Conservation (phyloP, 1,140 invertebrate genomes). For the Parapsyche elsis region DNA sequence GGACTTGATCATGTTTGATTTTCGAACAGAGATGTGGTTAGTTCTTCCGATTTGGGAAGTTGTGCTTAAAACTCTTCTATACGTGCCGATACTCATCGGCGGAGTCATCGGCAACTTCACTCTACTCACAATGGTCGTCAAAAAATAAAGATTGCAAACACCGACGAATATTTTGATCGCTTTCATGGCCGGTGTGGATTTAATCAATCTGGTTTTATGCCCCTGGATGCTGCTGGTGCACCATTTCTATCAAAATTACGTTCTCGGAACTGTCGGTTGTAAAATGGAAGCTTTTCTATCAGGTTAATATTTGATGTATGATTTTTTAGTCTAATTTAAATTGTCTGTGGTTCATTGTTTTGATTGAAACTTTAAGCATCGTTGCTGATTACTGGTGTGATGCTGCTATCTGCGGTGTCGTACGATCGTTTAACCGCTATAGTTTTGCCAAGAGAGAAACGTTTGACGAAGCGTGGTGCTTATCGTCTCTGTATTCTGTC, state of each 20-base stretch:
- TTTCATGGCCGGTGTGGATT: conserved; percentile 82
- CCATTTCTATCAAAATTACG: conserved; percentile 80
- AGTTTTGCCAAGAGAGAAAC: conserved; percentile 75
- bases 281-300: conserved; percentile 76
- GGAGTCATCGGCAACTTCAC: conserved; percentile 79
- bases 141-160: conserved; percentile 76
- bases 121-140: conserved; percentile 75
- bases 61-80: conserved; percentile 70
- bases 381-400: conserved; percentile 77
- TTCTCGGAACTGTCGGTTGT: conserved; percentile 76
- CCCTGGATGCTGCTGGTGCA: conserved; percentile 77
- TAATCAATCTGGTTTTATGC: conserved; percentile 79
- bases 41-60: conserved; percentile 70
- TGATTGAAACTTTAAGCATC: conserved; percentile 62
- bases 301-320: conserved; percentile 61
- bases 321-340: not conserved
- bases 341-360: not conserved
- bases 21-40: conserved; percentile 73
- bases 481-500: conserved; percentile 72
- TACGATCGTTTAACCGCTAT: conserved; percentile 85
- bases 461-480: conserved; percentile 70
- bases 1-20: conserved; percentile 63
- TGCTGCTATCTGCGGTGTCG: conserved; percentile 83
- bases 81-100: conserved; percentile 72
- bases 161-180: conserved; percentile 83